Evolutionary conservation across 2,888 invertebrate genomes (phyloP).

Genomic region (Drosophila demipolita): DNA sequence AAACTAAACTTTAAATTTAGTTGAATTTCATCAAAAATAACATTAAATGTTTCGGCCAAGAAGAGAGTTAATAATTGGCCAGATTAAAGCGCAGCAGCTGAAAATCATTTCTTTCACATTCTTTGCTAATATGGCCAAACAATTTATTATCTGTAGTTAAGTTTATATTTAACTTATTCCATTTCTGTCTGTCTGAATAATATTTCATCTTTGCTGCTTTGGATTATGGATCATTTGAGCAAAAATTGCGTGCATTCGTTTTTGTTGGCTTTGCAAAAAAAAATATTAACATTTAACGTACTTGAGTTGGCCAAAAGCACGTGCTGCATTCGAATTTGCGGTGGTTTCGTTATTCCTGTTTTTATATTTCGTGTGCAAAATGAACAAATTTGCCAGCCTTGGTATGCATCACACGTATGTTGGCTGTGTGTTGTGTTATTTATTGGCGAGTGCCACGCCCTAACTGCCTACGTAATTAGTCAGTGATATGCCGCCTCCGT

Average conservation of each 20-base stretch:
- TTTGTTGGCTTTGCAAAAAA: conserved; percentile 7
- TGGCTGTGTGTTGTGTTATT: conserved; percentile 2
- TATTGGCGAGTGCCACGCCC: conserved; percentile 5
- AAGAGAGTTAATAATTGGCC: not conserved
- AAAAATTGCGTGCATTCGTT: conserved; percentile 41
- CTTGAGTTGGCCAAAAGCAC: not conserved
- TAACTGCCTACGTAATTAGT: conserved; percentile 52
- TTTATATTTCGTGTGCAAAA: not conserved
- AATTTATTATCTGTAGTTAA: not conserved
- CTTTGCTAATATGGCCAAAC: not conserved
- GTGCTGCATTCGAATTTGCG: conserved; percentile 13
- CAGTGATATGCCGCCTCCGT: conserved; percentile 26
- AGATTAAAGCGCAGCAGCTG: not conserved
- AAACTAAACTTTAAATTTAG: not conserved
- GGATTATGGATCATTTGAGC: conserved; percentile 33
- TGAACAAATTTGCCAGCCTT: conserved; percentile 10
- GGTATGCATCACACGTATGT: conserved; percentile 14
- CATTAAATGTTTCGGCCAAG: not conserved
- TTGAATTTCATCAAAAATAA: not conserved
- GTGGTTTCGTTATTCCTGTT: not conserved
- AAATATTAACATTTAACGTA: conserved; percentile 15
- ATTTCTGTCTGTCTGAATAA: not conserved
- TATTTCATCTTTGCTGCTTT: conserved; percentile 21
- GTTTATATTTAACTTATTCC: conserved; percentile 8
- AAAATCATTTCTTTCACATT: no score